Percentiles rank a stretch among this genome's conserved stretches.
Conservation (phyloP, 1,140 invertebrate species). For the Bombyx mandarina region DNA sequence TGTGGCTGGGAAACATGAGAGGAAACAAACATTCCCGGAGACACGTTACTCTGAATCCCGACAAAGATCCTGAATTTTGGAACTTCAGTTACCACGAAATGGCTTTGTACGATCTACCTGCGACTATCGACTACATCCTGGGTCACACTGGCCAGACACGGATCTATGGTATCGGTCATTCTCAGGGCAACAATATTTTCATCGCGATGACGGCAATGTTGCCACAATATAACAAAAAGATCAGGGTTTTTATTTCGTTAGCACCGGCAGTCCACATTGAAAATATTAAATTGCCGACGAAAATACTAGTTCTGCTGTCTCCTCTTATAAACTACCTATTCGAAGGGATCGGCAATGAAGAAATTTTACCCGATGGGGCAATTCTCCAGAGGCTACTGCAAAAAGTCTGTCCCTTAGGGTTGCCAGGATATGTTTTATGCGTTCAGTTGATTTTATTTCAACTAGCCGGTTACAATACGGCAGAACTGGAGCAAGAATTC, state of each 20-base stretch:
- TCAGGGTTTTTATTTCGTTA: slow-evolving; percentile 71
- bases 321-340: slow-evolving; percentile 14
- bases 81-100: too few relatives aligned
- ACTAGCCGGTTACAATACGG: slow-evolving; percentile 27
- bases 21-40: slow-evolving; percentile 77
- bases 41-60: slow-evolving; percentile 67
- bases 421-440: slow-evolving; percentile 22
- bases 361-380: slow-evolving; percentile 21
- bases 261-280: slow-evolving; percentile 72
- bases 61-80: slow-evolving; percentile 66
- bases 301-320: slow-evolving; percentile 9
- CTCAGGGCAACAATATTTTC: slow-evolving; percentile 72
- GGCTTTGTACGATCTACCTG: slow-evolving; percentile 40
- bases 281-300: slow-evolving; percentile 15
- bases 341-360: slow-evolving; percentile 13
- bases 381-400: slow-evolving; percentile 8
- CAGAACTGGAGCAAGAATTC: slow-evolving; percentile 8
- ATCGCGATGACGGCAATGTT: slow-evolving; percentile 72
- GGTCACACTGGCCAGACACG: slow-evolving; percentile 54
- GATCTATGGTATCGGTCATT: slow-evolving; percentile 66
- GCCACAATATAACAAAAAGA: slow-evolving; percentile 58
- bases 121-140: slow-evolving; percentile 76
- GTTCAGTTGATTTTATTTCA: slow-evolving; percentile 16
- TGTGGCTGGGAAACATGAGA: slow-evolving; percentile 80
- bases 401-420: slow-evolving; percentile 15